These are phyloP conservation scores for Phalanger gymnotis DNA, from an alignment of 2,797 vertebrate species.

Conservation along the genomic window DNA sequence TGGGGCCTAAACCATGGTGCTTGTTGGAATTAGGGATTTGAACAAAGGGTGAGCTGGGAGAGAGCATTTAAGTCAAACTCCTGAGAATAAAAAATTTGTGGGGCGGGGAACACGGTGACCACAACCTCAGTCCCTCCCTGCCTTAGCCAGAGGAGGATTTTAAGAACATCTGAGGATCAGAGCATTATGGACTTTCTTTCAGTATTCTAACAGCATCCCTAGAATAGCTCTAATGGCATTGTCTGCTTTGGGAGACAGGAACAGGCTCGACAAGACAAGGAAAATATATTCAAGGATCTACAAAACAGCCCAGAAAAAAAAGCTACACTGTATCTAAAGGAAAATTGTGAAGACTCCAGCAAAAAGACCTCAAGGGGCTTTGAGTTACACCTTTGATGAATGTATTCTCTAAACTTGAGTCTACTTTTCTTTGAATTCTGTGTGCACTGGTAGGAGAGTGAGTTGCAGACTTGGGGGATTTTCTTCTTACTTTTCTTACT, in stretches of 20 bases:
- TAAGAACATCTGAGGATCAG: not conserved
- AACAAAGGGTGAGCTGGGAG: not conserved
- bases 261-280: not conserved
- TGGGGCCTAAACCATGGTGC: not conserved
- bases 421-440: not conserved
- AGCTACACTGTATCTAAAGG: not conserved
- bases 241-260: not conserved
- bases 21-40: not conserved
- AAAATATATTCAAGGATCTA: not conserved
- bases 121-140: too few species aligned
- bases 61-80: not conserved
- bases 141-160: not conserved
- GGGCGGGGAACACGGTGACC: not conserved
- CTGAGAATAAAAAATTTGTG: not conserved
- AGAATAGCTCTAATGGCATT: not conserved
- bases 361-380: not conserved
- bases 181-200: not conserved
- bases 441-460: not conserved
- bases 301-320: not conserved
- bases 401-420: not conserved
- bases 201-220: not conserved
- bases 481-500: not conserved
- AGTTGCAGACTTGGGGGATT: not conserved
- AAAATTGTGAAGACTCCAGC: not conserved
- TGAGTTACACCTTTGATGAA: not conserved